Conservation (phyloP, 2,888 invertebrate genomes). For the Hemaris fuciformis region DNA sequence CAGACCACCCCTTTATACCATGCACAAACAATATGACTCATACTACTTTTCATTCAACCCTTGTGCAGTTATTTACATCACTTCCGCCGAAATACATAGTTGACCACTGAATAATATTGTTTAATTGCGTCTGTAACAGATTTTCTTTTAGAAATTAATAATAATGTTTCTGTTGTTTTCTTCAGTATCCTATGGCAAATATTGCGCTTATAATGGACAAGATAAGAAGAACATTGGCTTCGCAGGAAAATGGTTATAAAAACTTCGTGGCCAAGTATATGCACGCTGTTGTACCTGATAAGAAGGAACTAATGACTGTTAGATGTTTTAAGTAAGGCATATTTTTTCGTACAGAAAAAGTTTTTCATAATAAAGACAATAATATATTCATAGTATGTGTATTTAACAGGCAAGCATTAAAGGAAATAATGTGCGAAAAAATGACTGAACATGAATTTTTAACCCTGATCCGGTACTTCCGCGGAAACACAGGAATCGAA, state of each 20-base stretch:
- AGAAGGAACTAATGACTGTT: constrained; percentile 68
- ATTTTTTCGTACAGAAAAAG: background rate
- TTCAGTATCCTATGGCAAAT: constrained; percentile 88
- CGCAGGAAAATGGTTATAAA: constrained; percentile 84
- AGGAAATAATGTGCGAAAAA: constrained; percentile 84
- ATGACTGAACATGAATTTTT: constrained; percentile 92
- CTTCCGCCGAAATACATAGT: too few species aligned
- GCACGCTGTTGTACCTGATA: constrained; percentile 57
- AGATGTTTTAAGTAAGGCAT: constrained; percentile 70
- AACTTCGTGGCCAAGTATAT: constrained; percentile 88
- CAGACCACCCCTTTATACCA: too few species aligned
- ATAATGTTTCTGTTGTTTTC: constrained; percentile 10
- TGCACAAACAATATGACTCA: too few species aligned
- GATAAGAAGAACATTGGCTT: constrained; percentile 84
- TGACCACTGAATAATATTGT: too few species aligned
- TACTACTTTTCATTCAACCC: too few species aligned
- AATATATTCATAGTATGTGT: background rate
- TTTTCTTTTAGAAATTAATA: background rate
- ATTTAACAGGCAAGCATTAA: constrained; percentile 81
- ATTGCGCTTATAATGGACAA: constrained; percentile 87
- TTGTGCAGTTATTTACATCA: too few species aligned
- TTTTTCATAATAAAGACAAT: background rate
- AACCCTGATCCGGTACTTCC: constrained; percentile 87
- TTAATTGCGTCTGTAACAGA: background rate
- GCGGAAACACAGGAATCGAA: constrained; percentile 80